Percentiles rank a stretch among this genome's conserved stretches.
These are phyloP conservation scores for Acrossocheilus wenchowensis DNA, from an alignment of 2,797 vertebrate genomes.

Conservation along the genomic window DNA sequence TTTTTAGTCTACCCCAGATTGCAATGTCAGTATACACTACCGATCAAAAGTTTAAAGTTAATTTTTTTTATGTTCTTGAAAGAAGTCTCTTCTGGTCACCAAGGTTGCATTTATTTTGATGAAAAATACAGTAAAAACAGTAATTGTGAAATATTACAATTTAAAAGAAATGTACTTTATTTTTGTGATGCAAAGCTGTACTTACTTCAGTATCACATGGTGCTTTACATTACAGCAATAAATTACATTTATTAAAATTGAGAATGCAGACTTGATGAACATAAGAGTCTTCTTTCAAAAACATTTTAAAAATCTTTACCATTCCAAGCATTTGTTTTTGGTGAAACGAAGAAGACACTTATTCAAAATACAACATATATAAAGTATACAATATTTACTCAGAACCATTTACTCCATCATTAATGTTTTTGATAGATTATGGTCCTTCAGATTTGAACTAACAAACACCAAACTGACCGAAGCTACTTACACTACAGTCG, in stretches of 20 bases:
- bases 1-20: background rate
- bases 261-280: background rate
- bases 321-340: too few species aligned
- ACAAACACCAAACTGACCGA: background rate
- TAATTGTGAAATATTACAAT: background rate
- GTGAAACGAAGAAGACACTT: background rate
- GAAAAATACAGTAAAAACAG: too few species aligned
- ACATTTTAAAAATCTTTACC: background rate
- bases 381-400: conserved; percentile 7
- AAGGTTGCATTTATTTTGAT: background rate
- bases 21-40: background rate
- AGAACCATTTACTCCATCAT: background rate
- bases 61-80: background rate
- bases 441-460: background rate
- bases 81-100: background rate
- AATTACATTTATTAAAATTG: background rate
- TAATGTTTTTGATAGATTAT: background rate
- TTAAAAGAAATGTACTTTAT: background rate
- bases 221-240: background rate
- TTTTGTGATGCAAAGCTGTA: background rate
- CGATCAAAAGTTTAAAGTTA: background rate
- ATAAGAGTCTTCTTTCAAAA: background rate
- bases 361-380: background rate
- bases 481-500: background rate
- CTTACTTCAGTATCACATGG: background rate